Percentiles rank a stretch among this genome's conserved stretches.
phyloP scores from a whole-genome alignment of 2,797 vertebrate species.

The Parambassis ranga region DNA sequence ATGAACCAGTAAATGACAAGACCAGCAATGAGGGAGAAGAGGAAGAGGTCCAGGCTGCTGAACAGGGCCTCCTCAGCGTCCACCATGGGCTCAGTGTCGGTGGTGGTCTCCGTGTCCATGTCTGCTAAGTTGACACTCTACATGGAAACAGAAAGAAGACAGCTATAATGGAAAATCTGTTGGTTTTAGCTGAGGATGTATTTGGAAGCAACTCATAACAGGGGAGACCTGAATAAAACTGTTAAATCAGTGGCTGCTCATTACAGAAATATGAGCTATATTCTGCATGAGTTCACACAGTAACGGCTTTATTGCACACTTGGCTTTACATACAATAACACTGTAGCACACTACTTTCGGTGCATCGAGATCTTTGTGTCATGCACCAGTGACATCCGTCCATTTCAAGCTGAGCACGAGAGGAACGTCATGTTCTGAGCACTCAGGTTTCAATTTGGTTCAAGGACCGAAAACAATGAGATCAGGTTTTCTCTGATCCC shows the following conservation, averaged over 20 bases:
- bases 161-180: not conserved
- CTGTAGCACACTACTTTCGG: not conserved
- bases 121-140: conserved; percentile 73
- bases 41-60: conserved; percentile 87
- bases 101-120: conserved; percentile 61
- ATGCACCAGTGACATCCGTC: not conserved
- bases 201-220: not conserved
- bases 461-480: conserved; percentile 17
- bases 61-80: conserved; percentile 82
- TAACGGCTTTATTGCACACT: conserved; percentile 16
- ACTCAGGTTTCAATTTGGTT: conserved; percentile 40
- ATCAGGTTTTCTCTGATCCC: not conserved
- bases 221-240: not conserved
- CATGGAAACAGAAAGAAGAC: not conserved
- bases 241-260: conserved; percentile 3
- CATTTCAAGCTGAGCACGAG: conserved; percentile 1
- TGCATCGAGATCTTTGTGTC: conserved; percentile 1
- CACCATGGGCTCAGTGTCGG: conserved; percentile 41
- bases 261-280: conserved; percentile 10
- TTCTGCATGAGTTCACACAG: conserved; percentile 21
- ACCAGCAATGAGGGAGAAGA: conserved; percentile 87
- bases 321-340: not conserved
- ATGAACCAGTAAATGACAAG: conserved; percentile 91
- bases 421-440: conserved; percentile 27
- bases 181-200: not conserved